Base-by-base conservation (phyloP, 1,140 invertebrate species). In the Idris sp. region DNA sequence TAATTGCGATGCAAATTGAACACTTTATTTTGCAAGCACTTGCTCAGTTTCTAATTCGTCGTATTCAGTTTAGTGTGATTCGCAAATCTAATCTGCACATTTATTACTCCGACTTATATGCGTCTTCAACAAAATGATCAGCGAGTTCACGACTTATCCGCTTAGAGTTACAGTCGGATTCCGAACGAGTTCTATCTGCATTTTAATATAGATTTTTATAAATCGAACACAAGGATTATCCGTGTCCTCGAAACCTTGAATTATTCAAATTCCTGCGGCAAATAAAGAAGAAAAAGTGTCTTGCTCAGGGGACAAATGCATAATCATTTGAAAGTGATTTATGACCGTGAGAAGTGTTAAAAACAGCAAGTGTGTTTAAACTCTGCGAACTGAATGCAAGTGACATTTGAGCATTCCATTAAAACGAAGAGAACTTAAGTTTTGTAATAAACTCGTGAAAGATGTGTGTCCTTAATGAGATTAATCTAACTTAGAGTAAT, bases 131-230 rank as follows among this genome's bases (percentile, higher is more conserved):
- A 31, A 61, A 54, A 59, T 59, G 65, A 59, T 10, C 54, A 36
- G 62, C 48, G 56, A 62, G 68, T 64, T 48, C 51, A 35, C 58
- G 13, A 49, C 43, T 72, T 49, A 72, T 72, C 58, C 68, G 68
- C 49, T 72, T 72, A 72, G 16, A 72, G 58, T 7, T 15, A 6
- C 56, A 48, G 67, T 41, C 48, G 26, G 49, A 62, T 46, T 51
- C 69, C 36, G 59, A 59, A 58, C 53, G 11, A 41, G 68, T 56
- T 56, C 51, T 31, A 62, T 53, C 65, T 15, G 43, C 28, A 38
- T 51, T 58, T 35, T 6, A 9, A 16, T 31, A 18, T 30, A 19
- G 22, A 61, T 61, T 61, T 48, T 65, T 62, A 71, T 54, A 54
- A 71, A 62, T 71, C 56, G 56, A 64, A 35, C 48, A 10, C 36